Base-by-base conservation (phyloP, 2,113 vertebrate genomes). In the Trematocara stigmaticum region DNA sequence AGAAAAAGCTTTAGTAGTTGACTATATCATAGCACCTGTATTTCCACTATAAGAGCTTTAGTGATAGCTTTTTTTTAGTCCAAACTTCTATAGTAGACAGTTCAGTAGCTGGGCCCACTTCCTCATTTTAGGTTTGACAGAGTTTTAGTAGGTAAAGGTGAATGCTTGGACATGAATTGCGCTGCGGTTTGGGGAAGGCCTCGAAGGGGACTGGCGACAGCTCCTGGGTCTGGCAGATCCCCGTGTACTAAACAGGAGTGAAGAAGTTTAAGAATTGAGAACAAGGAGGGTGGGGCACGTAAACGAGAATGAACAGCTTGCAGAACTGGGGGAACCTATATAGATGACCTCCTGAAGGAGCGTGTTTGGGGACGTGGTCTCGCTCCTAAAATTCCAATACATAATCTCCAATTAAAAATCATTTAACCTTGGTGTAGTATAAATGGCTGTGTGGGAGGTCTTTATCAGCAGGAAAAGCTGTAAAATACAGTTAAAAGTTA, bases 171-270 rank as follows among this genome's bases (percentile, higher is more conserved):
- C 34, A 35, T 35, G 34, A 35, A 35, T 1, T 35, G 34, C 3
- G 34, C 7, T 31, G 31, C 6, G 31, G 31, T 31, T 31, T 31
- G 31, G 31, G 26, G 4, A 57, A 57, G 55, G 1, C 26, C 26
- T 57, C 2, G 0, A 31, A 57, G 56, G 56, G 13, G 26, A 31
- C 1, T 57, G 26, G 26, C 1, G 7, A 57, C 56, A 5, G 56
- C 56, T 57, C 56, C 56, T 5, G 13, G 7, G 26, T 13, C 55
- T 29, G 12, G 55, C 12, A 57, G 0, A 57, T 57, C 55, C 7
- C 1, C 2, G 0, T 57, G 55, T 3, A 29, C 23, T 57, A 1
- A 57, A 57, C 1, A 57, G 55, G 12, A 57, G 26, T 8, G 55
- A 57, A 29, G 23, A 57, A 57, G 55, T 57, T 57, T 0, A 57